Percentiles rank a stretch among this genome's conserved stretches.
Conservation (phyloP, 2,113 vertebrate genomes). For the Phalacrocorax brasilianus region DNA sequence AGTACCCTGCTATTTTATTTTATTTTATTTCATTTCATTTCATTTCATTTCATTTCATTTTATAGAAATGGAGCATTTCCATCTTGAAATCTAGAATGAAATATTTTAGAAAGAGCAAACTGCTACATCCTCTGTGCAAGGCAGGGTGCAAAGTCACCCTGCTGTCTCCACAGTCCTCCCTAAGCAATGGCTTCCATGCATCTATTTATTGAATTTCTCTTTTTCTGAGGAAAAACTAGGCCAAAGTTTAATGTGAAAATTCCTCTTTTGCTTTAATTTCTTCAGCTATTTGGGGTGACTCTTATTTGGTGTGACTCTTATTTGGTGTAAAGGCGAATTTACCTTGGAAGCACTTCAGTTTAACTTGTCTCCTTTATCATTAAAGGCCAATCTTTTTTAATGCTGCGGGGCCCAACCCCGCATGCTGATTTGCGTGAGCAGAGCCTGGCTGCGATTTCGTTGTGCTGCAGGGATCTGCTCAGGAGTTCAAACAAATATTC, state of each 20-base stretch:
- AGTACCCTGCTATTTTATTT: neutral
- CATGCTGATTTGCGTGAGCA: neutral
- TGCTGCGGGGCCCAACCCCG: neutral
- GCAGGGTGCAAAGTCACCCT: neutral
- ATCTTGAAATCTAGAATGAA: neutral
- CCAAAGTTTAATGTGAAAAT: neutral
- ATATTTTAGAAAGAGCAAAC: neutral
- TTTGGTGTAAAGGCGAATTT: neutral
- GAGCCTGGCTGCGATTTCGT: neutral
- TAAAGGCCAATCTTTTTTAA: neutral
- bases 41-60: neutral
- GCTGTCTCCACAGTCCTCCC: neutral
- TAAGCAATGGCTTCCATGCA: neutral
- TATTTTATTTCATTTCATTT: too few species aligned
- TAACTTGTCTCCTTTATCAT: neutral
- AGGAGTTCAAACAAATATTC: neutral
- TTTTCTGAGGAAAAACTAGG: neutral
- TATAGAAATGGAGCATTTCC: neutral
- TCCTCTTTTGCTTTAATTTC: neutral
- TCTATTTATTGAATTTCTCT: neutral
- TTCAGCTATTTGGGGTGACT: neutral
- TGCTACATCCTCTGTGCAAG: neutral
- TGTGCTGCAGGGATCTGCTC: neutral
- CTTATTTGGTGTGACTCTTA: neutral
- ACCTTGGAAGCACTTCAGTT: neutral